Evolutionary conservation across 1,140 invertebrate genomes (phyloP).

Genomic region (Sinella curviseta): DNA sequence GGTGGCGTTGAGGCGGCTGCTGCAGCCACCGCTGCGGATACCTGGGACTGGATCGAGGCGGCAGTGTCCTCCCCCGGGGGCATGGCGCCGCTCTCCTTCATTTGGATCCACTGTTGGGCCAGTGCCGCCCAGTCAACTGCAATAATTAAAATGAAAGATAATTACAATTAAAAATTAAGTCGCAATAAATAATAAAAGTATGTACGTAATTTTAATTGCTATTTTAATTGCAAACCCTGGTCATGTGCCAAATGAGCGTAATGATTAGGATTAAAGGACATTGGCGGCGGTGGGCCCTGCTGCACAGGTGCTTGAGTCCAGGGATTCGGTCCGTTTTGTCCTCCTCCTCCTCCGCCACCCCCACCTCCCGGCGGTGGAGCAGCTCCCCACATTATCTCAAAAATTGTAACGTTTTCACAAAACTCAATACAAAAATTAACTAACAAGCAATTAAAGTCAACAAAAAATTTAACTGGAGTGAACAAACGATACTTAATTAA

Average conservation of each 20-base stretch:
- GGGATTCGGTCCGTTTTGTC: neutral
- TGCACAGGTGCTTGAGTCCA: conserved; percentile 1
- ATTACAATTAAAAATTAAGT: conserved; percentile 6
- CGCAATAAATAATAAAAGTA: neutral
- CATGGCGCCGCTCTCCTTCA: conserved; percentile 70
- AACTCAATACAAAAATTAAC: too few relatives aligned
- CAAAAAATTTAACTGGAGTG: too few relatives aligned
- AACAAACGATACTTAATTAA: too few relatives aligned
- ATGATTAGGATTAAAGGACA: conserved; percentile 45
- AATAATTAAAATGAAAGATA: conserved; percentile 40
- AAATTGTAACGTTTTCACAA: too few relatives aligned
- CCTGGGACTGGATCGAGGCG: neutral
- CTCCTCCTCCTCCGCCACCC: neutral
- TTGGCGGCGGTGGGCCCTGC: neutral
- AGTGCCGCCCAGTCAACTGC: conserved; percentile 90
- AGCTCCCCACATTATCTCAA: conserved; percentile 34
- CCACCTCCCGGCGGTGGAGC: neutral
- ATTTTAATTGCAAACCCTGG: conserved; percentile 38
- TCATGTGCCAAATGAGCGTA: conserved; percentile 41
- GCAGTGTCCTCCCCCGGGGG: conserved; percentile 28
- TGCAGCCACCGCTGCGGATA: neutral
- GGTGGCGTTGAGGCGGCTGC: neutral
- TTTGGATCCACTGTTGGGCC: conserved; percentile 96
- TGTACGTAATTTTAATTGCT: conserved; percentile 4
- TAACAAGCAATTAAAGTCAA: too few relatives aligned